Evolutionary conservation across 1,140 invertebrate species (phyloP), one percentile per base, ranked within the genome.

Genomic region (Sitobion miscanthi): DNA sequence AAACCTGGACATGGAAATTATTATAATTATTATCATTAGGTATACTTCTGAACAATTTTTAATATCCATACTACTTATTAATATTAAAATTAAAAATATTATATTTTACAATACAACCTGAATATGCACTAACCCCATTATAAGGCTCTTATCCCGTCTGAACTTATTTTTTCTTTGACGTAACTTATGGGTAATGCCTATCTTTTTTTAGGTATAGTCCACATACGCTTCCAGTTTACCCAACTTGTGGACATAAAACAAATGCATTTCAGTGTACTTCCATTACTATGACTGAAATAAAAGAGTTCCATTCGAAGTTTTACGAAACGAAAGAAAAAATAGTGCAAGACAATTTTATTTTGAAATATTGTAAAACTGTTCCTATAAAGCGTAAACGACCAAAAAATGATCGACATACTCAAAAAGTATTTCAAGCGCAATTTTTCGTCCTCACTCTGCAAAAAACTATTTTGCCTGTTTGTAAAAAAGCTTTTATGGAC

Each of bases 401-500:
- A 77, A 77, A 77, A 83, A 42, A 14, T 38, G 82, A 42, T 38
- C 35, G 35, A 42, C 82, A 38, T 42, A 83, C 82, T 14, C 82
- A 42, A 83, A 35, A 82, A 77, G 69, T 77, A n/a, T 77, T 77
- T 77, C 69, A n/a, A 77, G 69, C 69, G 35, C 35, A 83, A 82
- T 17, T 38, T 42, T 83, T 21, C 38, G 35, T 38, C 82, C 35
- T 38, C 82, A 83, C 35, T 14, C 6, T 20, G 38, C 82, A 83
- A 83, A 38, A 83, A 83, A 42, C 17, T 42, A 21, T 83, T 7
- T 38, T 83, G 23, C 82, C 35, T 38, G 82, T 83, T 83, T 83
- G 82, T 83, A 83, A 83, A 83, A 35, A 82, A n/a, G n/a, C n/a
- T 82, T 83, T 83, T 83, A 38, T 82, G 77, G 30, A 35, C n/a